Conservation (phyloP, 2,113 vertebrate species). For the Chloebia gouldiae region DNA sequence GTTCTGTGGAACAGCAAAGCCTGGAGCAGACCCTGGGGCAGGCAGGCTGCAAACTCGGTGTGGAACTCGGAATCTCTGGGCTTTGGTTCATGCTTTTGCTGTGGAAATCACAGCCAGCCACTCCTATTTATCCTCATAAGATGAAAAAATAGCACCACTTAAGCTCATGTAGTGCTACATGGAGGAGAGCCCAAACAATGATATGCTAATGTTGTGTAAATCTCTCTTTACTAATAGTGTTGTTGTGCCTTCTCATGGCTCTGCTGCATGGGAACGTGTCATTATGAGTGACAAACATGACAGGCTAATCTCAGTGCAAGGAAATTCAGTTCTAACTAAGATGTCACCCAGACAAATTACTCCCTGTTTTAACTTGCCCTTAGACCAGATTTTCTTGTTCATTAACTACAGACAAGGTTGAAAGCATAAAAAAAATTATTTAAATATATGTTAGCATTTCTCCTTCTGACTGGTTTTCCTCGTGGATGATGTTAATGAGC, state of each 20-base stretch:
- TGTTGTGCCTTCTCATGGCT: not conserved
- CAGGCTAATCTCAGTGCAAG: not conserved
- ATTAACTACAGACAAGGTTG: slow-evolving; percentile 48
- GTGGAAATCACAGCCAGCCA: not conserved
- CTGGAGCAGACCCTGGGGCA: not conserved
- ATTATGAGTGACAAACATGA: slow-evolving; percentile 37
- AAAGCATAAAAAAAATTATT: slow-evolving; percentile 43
- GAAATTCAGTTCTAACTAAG: not conserved
- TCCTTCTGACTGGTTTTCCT: slow-evolving; percentile 8
- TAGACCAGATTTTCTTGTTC: slow-evolving; percentile 60
- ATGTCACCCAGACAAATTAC: slow-evolving; percentile 43
- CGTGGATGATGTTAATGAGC: slow-evolving; percentile 7
- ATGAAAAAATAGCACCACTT: not conserved
- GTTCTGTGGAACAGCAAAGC: not conserved
- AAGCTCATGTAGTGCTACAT: rapidly evolving
- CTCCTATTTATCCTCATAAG: not conserved
- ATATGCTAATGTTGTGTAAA: not conserved
- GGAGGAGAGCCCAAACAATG: not conserved
- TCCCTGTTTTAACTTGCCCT: slow-evolving; percentile 50
- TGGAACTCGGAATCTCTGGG: not conserved
- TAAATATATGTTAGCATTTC: slow-evolving; percentile 56
- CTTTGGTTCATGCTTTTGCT: not conserved
- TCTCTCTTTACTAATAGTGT: not conserved
- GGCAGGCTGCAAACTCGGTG: rapidly evolving
- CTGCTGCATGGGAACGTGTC: not conserved